phyloP scores from a whole-genome alignment of 1,140 invertebrate species.

The Drosophila ohnishii region DNA sequence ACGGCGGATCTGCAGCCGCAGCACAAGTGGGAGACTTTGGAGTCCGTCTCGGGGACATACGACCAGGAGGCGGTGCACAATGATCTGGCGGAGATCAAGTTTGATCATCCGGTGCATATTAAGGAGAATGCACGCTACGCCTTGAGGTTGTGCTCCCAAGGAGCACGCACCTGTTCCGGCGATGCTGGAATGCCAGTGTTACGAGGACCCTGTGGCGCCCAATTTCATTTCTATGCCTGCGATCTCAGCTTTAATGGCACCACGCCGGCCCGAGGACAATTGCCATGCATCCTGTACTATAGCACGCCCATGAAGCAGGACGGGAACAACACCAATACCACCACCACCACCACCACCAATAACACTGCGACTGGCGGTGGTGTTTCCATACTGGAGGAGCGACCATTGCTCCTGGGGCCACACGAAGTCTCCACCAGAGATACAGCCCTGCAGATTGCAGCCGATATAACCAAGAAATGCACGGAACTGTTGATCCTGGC shows the following conservation, averaged over 20 bases:
- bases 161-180: conserved; percentile 96
- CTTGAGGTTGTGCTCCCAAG: conserved; percentile 93
- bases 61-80: conserved; percentile 86
- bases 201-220: conserved; percentile 95
- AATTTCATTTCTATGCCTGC: conserved; percentile 95
- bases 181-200: conserved; percentile 94
- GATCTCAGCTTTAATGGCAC: conserved; percentile 97
- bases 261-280: conserved; percentile 95
- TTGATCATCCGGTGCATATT: conserved; percentile 93
- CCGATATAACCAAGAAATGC: conserved; percentile 89
- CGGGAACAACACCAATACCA: conserved; percentile 2
- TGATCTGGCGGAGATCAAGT: conserved; percentile 94
- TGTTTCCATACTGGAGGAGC: conserved; percentile 16
- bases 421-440: conserved; percentile 77
- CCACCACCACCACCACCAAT: not conserved
- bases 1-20: conserved; percentile 83
- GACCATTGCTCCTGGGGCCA: conserved; percentile 22
- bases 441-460: conserved; percentile 85
- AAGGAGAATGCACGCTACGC: conserved; percentile 96
- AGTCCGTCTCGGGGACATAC: conserved; percentile 77
- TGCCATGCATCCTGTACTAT: conserved; percentile 97
- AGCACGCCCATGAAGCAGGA: conserved; percentile 83
- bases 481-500: conserved; percentile 89
- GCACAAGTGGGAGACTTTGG: conserved; percentile 82
- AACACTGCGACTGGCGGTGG: not conserved